Conservation (phyloP, 2,113 vertebrate species). For the Thymallus thymallus region DNA sequence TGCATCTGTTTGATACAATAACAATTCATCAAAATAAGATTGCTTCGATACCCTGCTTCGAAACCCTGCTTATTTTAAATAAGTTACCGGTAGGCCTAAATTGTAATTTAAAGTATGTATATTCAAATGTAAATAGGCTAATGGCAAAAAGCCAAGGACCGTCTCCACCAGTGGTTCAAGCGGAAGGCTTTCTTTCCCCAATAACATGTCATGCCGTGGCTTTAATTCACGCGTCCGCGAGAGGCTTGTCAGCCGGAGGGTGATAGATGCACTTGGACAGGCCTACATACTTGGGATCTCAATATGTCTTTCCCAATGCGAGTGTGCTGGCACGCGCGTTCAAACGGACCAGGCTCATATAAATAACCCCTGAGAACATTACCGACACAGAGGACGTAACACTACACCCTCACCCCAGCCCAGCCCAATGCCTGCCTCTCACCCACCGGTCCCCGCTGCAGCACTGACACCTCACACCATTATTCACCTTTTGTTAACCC, state of each 20-base stretch:
- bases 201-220: no score
- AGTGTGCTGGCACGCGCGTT: constrained; percentile 44
- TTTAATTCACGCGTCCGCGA: background rate
- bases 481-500: background rate
- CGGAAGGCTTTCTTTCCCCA: no score
- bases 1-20: no score
- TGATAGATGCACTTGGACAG: constrained; percentile 53
- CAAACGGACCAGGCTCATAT: constrained; percentile 48
- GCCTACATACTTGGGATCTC: constrained; percentile 35
- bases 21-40: no score
- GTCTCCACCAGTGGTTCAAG: no score
- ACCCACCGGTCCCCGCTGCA: background rate
- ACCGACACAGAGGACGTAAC: constrained; percentile 37
- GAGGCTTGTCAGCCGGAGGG: constrained; percentile 48
- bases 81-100: no score
- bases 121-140: background rate
- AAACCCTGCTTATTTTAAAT: no score
- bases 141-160: background rate
- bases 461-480: background rate
- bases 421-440: constrained; percentile 3
- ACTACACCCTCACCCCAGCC: constrained; percentile 33
- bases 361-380: constrained; percentile 62
- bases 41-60: no score
- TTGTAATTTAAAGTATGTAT: no score
- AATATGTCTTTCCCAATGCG: constrained; percentile 46